These are phyloP conservation scores for Drosophila kohkoa DNA, from an alignment of 1,140 invertebrate species.

Conservation along the genomic window DNA sequence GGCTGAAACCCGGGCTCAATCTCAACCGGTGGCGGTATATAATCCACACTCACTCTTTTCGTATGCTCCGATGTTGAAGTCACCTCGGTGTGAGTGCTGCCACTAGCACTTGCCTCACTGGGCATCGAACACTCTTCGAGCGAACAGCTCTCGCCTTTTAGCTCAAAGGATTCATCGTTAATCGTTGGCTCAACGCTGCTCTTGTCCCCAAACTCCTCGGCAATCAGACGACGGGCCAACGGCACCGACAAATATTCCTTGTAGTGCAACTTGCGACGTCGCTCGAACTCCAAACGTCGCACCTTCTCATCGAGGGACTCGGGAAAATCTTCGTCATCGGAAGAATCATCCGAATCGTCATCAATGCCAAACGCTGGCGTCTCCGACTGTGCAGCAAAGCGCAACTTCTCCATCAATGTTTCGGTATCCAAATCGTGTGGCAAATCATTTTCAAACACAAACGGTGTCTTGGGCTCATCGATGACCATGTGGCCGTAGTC, in stretches of 20 bases:
- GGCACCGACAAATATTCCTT: slow-evolving; percentile 62
- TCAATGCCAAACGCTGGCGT: slow-evolving; percentile 68
- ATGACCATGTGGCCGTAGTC: slow-evolving; percentile 99
- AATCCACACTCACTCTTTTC: not conserved
- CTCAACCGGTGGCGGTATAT: not conserved
- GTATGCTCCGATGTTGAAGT: not conserved
- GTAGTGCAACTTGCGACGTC: slow-evolving; percentile 64
- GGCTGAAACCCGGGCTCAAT: slow-evolving; percentile 46
- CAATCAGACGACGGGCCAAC: slow-evolving; percentile 59
- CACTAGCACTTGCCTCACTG: too few species aligned
- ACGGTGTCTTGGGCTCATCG: slow-evolving; percentile 98
- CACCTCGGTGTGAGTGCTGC: not conserved
- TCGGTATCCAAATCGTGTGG: slow-evolving; percentile 90
- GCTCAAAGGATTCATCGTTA: not conserved
- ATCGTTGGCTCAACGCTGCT: slow-evolving; percentile 13
- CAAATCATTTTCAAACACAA: slow-evolving; percentile 88
- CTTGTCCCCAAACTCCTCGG: slow-evolving; percentile 49
- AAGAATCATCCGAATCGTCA: slow-evolving; percentile 63
- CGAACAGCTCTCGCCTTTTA: not conserved
- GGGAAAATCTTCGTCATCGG: slow-evolving; percentile 65
- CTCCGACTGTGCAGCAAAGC: slow-evolving; percentile 40
- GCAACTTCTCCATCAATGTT: slow-evolving; percentile 89
- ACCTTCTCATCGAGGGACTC: slow-evolving; percentile 65
- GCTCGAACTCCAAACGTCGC: slow-evolving; percentile 61
- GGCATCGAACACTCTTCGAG: not conserved